Percentiles rank a stretch among this genome's conserved stretches.
These are phyloP conservation scores for Plebejus anna DNA, from an alignment of 2,888 invertebrate genomes.

Conservation along the genomic window DNA sequence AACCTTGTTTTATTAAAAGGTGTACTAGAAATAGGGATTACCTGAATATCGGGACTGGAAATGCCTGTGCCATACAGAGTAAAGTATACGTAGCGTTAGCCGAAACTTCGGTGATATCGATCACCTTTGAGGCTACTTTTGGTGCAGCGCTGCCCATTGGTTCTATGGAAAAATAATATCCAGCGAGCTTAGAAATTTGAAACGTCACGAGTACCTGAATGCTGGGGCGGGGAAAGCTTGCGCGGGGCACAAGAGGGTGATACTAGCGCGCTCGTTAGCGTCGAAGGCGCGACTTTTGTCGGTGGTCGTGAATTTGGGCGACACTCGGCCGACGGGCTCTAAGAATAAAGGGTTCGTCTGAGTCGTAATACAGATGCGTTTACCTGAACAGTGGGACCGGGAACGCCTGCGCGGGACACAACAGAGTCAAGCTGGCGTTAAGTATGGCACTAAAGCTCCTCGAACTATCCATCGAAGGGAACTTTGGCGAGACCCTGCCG, in stretches of 20 bases:
- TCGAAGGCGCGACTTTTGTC: constrained; percentile 84
- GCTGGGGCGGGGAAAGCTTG: constrained; percentile 87
- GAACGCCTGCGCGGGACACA: constrained; percentile 88
- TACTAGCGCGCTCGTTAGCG: constrained; percentile 66
- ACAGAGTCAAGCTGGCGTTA: constrained; percentile 79
- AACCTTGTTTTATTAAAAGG: not conserved
- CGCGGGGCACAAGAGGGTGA: constrained; percentile 84
- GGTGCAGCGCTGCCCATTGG: constrained; percentile 86
- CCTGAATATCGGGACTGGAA: constrained; percentile 85
- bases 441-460: constrained; percentile 79
- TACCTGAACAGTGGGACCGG: constrained; percentile 88
- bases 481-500: constrained; percentile 82
- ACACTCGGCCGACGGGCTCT: constrained; percentile 85
- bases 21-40: constrained; percentile 52
- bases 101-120: constrained; percentile 65
- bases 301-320: constrained; percentile 83
- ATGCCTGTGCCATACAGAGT: constrained; percentile 83
- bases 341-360: constrained; percentile 45
- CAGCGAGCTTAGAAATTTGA: constrained; percentile 36
- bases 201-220: constrained; percentile 76
- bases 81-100: constrained; percentile 63
- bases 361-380: constrained; percentile 40
- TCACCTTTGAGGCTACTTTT: constrained; percentile 81
- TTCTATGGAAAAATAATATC: constrained; percentile 69
- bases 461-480: constrained; percentile 82